Base-by-base conservation (phyloP, 2,113 vertebrate genomes). In the Cyanistes caeruleus region DNA sequence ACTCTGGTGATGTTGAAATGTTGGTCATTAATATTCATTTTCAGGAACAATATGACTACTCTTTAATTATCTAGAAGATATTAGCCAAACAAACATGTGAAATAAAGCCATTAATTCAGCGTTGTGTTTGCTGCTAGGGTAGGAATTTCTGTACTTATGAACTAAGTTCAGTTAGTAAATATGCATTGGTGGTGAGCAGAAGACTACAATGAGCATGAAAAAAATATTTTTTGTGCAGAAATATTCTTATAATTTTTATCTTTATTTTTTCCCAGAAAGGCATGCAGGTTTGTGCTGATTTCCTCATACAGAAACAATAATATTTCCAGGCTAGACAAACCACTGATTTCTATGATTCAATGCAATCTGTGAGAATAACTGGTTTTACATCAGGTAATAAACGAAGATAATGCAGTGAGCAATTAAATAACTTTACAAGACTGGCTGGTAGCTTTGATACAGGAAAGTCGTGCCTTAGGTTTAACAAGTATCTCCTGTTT, bases 271-370 rank as follows among this genome's bases (percentile, higher is more conserved):
- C 25, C 25, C 25, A 41, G 37, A 80, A 74, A n/a, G 5, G 1
- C 0, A 2, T 10, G 49, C 4, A 35, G 4, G 2, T 51, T 81
- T 81, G 4, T 17, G 0, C 1, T 46, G 24, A 41, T 70, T 58
- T 84, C 22, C 70, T 81, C 37, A 62, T 15, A 59, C 5, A 59
- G 11, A 84, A 77, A 37, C 4, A 48, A 18, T 60, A 56, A 44
- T 30, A 48, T 31, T 78, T 5, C 25, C 25, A 69, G 28, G 5
- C 10, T 80, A n/a, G n/a, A 13, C 24, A 60, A 12, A 79, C 17
- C 23, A 79, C 4, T 33, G 5, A 30, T 83, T 64, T 73, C 15
- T 53, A 2, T 43, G 37, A 70, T 46, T 41, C 15, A 59, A 0
- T 48, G 24, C 1, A 43, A 52, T 68, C 33, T 67, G 8, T 55